These are phyloP conservation scores for Trilocha varians DNA, from an alignment of 2,888 invertebrate species.

Conservation along the genomic window DNA sequence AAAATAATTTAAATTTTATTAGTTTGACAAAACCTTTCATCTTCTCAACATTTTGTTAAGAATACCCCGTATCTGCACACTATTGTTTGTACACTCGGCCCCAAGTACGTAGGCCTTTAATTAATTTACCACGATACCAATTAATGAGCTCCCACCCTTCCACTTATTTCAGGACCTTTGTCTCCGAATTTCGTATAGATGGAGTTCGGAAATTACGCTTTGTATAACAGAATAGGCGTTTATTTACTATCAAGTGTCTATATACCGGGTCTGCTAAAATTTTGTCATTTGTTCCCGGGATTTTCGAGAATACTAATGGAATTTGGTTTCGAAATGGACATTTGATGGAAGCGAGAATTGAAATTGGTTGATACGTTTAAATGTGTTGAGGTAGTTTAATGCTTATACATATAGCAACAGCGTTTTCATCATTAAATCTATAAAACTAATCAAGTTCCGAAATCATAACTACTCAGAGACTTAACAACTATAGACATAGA, in stretches of 20 bases:
- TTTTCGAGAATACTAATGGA: background rate
- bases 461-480: no score
- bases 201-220: background rate
- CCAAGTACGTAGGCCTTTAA: constrained; percentile 18
- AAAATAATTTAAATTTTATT: background rate
- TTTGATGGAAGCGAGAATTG: background rate
- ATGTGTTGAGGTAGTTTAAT: no score
- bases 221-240: constrained; percentile 2
- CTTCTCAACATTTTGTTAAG: background rate
- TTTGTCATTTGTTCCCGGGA: background rate
- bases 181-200: constrained; percentile 4
- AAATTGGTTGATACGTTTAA: no score
- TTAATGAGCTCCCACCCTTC: constrained; percentile 17
- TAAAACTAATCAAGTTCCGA: no score
- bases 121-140: constrained; percentile 28
- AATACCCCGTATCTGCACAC: background rate
- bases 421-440: no score
- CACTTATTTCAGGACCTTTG: constrained; percentile 12
- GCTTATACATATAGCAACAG: no score
- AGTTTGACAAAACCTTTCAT: background rate
- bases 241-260: background rate
- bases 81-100: background rate
- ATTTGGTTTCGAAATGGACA: background rate
- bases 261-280: background rate
- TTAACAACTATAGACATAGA: no score